Evolutionary conservation across 2,888 invertebrate genomes (phyloP).

Genomic region (Caenorhabditis angaria): DNA sequence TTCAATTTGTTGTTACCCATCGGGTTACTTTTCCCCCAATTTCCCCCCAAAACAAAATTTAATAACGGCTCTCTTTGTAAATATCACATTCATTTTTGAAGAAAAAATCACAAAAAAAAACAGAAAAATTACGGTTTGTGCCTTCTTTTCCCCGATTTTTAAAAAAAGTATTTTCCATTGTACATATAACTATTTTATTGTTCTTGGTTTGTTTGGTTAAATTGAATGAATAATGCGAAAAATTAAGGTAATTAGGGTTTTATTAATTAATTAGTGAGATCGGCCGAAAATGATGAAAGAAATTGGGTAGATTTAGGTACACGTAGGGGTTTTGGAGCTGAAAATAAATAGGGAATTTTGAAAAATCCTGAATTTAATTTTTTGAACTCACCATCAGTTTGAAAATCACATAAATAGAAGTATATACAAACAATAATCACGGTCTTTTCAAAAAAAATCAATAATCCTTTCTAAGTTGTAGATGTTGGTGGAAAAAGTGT

Average conservation of each 20-base stretch:
- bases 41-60: not conserved
- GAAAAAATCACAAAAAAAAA: slow-evolving; percentile 11
- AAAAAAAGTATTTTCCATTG: slow-evolving; percentile 1
- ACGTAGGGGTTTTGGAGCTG: no score
- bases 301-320: no score
- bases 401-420: no score
- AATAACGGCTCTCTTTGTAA: not conserved
- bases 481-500: no score
- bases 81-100: not conserved
- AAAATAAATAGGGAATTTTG: no score
- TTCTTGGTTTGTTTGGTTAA: slow-evolving; percentile 6
- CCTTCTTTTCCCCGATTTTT: not conserved
- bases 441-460: not conserved
- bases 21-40: not conserved
- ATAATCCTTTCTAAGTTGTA: not conserved
- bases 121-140: slow-evolving; percentile 11
- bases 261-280: no score
- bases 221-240: not conserved
- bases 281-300: no score
- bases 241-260: no score
- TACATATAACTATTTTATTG: not conserved
- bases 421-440: no score
- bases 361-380: no score
- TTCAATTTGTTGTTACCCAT: not conserved
- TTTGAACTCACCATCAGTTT: no score